Conservation (phyloP, 35 echinoderm and acorn worm genomes). For the Hemicentrotus pulcherrimus region DNA sequence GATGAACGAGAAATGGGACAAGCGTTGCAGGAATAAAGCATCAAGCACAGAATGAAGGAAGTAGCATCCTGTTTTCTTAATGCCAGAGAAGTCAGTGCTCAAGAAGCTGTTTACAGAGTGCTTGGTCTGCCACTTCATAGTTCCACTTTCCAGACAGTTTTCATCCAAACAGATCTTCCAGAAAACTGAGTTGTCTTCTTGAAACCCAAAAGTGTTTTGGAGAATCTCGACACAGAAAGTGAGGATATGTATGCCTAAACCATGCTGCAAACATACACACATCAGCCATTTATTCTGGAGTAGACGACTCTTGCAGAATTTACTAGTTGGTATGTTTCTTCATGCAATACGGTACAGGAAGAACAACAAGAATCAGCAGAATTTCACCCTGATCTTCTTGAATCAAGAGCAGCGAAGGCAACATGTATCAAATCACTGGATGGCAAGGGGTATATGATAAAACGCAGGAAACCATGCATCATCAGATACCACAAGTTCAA, state of each 20-base stretch:
- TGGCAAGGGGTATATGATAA: background rate
- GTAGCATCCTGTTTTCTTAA: constrained; percentile 58
- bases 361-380: background rate
- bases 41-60: constrained; percentile 53
- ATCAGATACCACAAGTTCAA: constrained; percentile 29
- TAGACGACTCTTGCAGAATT: background rate
- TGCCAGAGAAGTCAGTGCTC: constrained; percentile 56
- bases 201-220: background rate
- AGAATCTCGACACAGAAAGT: constrained; percentile 8
- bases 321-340: background rate
- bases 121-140: background rate
- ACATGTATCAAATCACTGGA: background rate
- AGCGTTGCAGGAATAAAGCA: background rate
- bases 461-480: constrained; percentile 1
- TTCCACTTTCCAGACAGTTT: background rate
- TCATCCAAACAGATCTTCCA: constrained; percentile 41
- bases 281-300: constrained; percentile 25
- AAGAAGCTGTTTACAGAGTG: constrained; percentile 65
- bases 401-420: background rate
- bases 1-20: constrained; percentile 68
- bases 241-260: background rate
- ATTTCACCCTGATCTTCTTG: background rate
- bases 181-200: constrained; percentile 21
- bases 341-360: background rate
- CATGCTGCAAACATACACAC: constrained; percentile 26